Conservation (phyloP, 2,113 vertebrate genomes). For the Actenoides hombroni region DNA sequence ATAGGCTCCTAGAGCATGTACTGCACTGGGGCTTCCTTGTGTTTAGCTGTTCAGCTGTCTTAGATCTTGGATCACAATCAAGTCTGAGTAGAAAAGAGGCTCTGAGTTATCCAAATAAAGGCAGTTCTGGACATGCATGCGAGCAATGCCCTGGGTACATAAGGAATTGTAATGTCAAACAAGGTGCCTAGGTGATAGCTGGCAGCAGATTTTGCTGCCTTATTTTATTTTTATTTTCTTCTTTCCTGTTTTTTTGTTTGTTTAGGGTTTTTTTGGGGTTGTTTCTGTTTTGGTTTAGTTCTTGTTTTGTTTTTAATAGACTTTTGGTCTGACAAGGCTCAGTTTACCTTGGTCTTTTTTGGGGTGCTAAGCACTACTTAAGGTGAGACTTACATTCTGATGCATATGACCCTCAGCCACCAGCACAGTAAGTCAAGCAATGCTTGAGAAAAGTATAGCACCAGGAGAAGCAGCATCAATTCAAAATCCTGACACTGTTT, state of each 20-base stretch:
- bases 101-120: background rate
- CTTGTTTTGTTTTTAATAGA: too few species aligned
- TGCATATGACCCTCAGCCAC: background rate
- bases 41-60: background rate
- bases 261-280: background rate
- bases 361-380: background rate
- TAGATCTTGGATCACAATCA: background rate
- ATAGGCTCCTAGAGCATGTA: background rate
- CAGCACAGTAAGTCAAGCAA: rapidly evolving
- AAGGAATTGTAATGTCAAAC: background rate
- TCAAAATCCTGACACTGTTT: background rate
- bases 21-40: background rate
- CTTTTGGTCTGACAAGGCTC: background rate
- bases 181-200: background rate
- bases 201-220: background rate
- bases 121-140: background rate
- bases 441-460: background rate
- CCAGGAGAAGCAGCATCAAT: background rate
- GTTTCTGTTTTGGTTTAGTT: too few species aligned
- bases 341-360: background rate
- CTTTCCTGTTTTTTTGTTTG: too few species aligned
- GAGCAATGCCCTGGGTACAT: background rate
- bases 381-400: background rate
- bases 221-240: background rate
- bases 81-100: background rate